These are phyloP conservation scores for Scortum barcoo DNA, from an alignment of 2,113 vertebrate genomes.

Conservation along the genomic window DNA sequence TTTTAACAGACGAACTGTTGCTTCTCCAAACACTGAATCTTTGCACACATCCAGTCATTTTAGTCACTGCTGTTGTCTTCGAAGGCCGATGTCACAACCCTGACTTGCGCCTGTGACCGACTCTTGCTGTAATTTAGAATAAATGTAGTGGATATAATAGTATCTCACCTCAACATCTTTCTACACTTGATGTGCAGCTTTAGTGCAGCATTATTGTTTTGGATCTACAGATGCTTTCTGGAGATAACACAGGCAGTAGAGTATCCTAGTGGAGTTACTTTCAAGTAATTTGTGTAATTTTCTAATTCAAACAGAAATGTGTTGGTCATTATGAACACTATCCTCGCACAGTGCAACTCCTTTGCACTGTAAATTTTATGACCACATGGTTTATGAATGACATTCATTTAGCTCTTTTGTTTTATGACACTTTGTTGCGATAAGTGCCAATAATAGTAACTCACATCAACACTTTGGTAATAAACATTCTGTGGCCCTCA, in stretches of 20 bases:
- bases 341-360: background rate
- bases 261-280: too few relatives aligned
- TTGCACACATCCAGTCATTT: background rate
- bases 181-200: background rate
- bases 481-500: background rate
- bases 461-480: background rate
- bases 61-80: background rate
- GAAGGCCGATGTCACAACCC: background rate
- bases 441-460: background rate
- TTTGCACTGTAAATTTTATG: background rate
- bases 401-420: background rate
- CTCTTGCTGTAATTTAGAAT: background rate
- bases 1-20: background rate
- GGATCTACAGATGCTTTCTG: background rate
- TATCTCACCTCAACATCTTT: background rate
- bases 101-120: background rate
- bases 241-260: background rate
- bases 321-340: background rate
- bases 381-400: background rate
- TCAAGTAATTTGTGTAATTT: too few relatives aligned
- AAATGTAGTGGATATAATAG: background rate
- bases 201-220: background rate
- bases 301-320: background rate
- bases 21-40: background rate
- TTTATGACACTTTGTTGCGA: background rate